A percentile compares a stretch with the other conserved stretches of the same genome.
Conservation (phyloP, 2,888 invertebrate genomes). For the Pristionchus japonicus region DNA sequence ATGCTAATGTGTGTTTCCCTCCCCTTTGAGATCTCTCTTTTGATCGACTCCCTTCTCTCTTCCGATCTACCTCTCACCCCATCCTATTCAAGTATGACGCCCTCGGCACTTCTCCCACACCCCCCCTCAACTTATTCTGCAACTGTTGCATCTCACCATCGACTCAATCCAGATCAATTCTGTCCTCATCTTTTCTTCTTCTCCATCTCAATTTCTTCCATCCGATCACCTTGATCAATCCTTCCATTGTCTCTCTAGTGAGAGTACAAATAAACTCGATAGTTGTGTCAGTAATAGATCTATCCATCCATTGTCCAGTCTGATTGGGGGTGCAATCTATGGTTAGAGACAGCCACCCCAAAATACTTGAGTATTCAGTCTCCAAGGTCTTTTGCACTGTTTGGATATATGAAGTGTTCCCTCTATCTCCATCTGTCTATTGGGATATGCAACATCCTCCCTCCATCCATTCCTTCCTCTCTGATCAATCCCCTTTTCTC, state of each 20-base stretch:
- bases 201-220: background rate
- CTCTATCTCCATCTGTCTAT: conserved; percentile 2
- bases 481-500: background rate
- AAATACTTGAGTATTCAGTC: conserved; percentile 35
- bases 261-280: conserved; percentile 20
- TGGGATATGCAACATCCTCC: background rate
- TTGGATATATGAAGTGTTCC: conserved; percentile 3
- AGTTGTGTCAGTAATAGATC: conserved; percentile 18
- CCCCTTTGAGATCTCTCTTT: conserved; percentile 1
- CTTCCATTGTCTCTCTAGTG: background rate
- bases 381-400: conserved; percentile 32
- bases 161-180: background rate
- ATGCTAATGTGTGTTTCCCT: background rate
- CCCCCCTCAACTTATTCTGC: background rate
- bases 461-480: background rate
- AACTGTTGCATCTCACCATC: background rate
- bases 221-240: background rate
- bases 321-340: conserved; percentile 18
- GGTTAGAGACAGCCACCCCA: conserved; percentile 36
- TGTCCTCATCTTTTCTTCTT: background rate
- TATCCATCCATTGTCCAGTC: conserved; percentile 14
- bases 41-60: background rate
- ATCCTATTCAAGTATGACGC: background rate
- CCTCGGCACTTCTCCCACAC: background rate
- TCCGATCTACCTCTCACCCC: background rate